Evolutionary conservation across 1,140 invertebrate genomes (phyloP), one percentile per base, ranked within the genome.

Genomic region (Drosophila parvula): DNA sequence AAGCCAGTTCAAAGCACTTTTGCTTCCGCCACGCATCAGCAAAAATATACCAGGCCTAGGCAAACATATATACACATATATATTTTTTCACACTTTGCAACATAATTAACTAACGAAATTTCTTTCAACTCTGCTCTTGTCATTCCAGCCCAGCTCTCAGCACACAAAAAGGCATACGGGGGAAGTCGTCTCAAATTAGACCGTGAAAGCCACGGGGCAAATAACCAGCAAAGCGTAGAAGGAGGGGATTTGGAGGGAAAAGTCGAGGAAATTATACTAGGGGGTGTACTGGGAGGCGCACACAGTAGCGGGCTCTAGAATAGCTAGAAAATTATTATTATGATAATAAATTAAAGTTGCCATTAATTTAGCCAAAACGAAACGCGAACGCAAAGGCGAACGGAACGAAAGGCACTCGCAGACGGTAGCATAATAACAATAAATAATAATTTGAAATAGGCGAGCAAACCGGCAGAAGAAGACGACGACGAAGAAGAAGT

Each of bases 261-360:
- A 90, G 64, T 55, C 53, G 41, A 68, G 85, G 68, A 89, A 90
- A 90, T 83, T 78, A 89, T 78, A 22, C 14, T 28, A 38, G 43
- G 38, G 32, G 27, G 32, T 9, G 38, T 5, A 45, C 30, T 16
- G 8, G 34, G 40, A 40, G 44, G 62, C 34, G 53, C 22, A 56
- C 53, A 56, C 80, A 82, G 80, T 78, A 82, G 81, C 76, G 57
- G 69, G 36, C 67, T 59, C 70, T 67, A 81, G 70, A 90, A 89
- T 76, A 57, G 84, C 85, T 74, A 89, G 84, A 89, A 89, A 89
- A 89, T 89, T 79, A 90, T 90, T 89, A 90, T 89, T 75, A 90
- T 88, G 83, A 84, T 90, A 90, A 90, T 90, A 88, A 90, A 90
- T 90, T 89, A 90, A 90, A 90, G 83, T 88, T 79, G 80, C 88